These are phyloP conservation scores for Drosophila miranda DNA, from an alignment of 1,140 invertebrate genomes.

Conservation along the genomic window DNA sequence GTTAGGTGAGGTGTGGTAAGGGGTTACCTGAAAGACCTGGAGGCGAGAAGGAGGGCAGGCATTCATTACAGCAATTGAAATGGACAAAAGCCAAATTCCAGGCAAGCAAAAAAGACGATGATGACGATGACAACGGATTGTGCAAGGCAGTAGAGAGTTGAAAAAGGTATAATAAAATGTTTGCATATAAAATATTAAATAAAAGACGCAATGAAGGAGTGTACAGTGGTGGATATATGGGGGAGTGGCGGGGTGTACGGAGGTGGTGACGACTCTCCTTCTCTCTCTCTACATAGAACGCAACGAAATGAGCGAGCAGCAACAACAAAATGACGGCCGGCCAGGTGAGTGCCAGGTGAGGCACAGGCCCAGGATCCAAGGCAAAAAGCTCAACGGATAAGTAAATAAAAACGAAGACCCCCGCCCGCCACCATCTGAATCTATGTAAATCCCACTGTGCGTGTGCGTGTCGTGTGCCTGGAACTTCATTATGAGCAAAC, in stretches of 20 bases:
- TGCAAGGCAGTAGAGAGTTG: conserved; percentile 30
- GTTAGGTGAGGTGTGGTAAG: too few relatives aligned
- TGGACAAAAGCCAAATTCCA: conserved; percentile 62
- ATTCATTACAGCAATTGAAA: conserved; percentile 68
- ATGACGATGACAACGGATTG: conserved; percentile 17
- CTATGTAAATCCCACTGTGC: conserved; percentile 30
- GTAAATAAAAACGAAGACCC: conserved; percentile 60
- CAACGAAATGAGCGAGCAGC: conserved; percentile 78
- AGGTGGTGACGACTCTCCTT: background rate
- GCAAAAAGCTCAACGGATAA: conserved; percentile 70
- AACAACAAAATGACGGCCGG: conserved; percentile 72
- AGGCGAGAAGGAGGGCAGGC: conserved; percentile 30
- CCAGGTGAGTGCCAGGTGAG: conserved; percentile 61
- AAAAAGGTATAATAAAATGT: conserved; percentile 69
- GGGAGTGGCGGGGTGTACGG: background rate
- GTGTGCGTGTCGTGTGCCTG: conserved; percentile 7
- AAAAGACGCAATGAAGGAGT: conserved; percentile 46
- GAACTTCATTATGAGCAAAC: conserved; percentile 45
- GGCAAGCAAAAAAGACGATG: conserved; percentile 40
- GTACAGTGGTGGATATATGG: background rate
- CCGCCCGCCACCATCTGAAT: background rate
- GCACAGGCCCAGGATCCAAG: conserved; percentile 29
- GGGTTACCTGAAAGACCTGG: background rate
- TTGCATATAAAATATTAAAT: conserved; percentile 70
- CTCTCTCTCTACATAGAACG: conserved; percentile 33